Base-by-base conservation (phyloP, 1,140 invertebrate genomes). In the Philopotamus ludificatus region DNA sequence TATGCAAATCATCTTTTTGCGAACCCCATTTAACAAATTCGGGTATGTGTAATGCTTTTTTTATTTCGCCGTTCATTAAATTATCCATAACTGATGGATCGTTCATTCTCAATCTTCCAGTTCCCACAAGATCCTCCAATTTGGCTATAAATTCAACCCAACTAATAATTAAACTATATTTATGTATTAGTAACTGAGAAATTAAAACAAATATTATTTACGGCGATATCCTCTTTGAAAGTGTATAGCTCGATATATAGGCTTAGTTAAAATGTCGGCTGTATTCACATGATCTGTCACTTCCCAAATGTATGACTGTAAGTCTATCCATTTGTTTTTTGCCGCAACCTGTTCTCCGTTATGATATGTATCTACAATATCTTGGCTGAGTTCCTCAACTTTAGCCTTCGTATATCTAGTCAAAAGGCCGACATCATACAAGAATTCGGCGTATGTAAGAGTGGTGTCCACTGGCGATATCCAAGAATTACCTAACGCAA, bases 401-500 rank as follows among this genome's bases (percentile, higher is more conserved):
- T 72, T 65, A 3, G 83, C 74, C 63, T 83, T 82, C 0, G 86
- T 86, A 55, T 75, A 67, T 22, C 82, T 75, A 71, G 89, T 87
- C 4, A 89, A 77, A 63, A 88, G 80, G 10, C 87, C 87, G 72
- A 78, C 76, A 61, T 85, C 85, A 7, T 84, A 73, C 9, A 88
- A 84, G 16, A 94, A 77, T 0, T 88, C 88, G 1, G 84, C 90
- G 91, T 91, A 95, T 2, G 87, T 89, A 47, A 88, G 74, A 0
- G 90, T 87, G 16, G 88, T 88, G 73, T 93, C 90, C 44, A 93
- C 84, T 0, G 92, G 92, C 12, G 88, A 90, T 53, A 94, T 91
- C 92, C 92, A 95, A 0, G 90, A 85, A 74, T 94, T 92, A 1
- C 92, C 92, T 72, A 95, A 81, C 1, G 85, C 89, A 8, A 94